Evolutionary conservation across 2,888 invertebrate genomes (phyloP).

Genomic region (Microctonus aethiopoides): DNA sequence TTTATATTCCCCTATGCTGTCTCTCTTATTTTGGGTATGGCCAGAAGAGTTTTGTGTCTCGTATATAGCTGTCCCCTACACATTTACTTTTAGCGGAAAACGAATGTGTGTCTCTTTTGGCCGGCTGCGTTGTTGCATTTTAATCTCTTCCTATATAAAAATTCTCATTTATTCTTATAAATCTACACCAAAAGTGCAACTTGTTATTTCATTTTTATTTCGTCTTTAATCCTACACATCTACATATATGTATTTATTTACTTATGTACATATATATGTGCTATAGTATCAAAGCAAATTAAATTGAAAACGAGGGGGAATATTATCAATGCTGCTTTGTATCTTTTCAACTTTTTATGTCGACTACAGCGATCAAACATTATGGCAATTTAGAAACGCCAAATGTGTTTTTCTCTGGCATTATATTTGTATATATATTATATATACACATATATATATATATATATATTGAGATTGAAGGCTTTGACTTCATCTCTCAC

Average conservation of each 20-base stretch:
- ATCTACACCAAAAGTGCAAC: too few relatives aligned
- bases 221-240: background rate
- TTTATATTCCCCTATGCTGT: background rate
- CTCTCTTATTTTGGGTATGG: background rate
- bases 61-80: background rate
- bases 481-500: background rate
- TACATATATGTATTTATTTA: background rate
- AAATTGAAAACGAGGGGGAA: background rate
- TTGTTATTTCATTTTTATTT: background rate
- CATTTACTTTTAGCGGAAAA: conserved; percentile 14
- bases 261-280: background rate
- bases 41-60: conserved; percentile 1
- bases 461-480: background rate
- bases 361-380: conserved; percentile 15
- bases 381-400: conserved; percentile 8
- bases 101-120: conserved; percentile 17
- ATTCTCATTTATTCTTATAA: background rate
- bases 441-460: background rate
- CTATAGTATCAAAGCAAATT: background rate
- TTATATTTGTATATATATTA: background rate
- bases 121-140: conserved; percentile 24
- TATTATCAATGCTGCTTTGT: conserved; percentile 18
- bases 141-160: background rate
- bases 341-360: conserved; percentile 8
- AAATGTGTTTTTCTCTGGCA: conserved; percentile 21